phyloP scores from a whole-genome alignment of 2,888 invertebrate genomes.

The Cerastoderma edule region DNA sequence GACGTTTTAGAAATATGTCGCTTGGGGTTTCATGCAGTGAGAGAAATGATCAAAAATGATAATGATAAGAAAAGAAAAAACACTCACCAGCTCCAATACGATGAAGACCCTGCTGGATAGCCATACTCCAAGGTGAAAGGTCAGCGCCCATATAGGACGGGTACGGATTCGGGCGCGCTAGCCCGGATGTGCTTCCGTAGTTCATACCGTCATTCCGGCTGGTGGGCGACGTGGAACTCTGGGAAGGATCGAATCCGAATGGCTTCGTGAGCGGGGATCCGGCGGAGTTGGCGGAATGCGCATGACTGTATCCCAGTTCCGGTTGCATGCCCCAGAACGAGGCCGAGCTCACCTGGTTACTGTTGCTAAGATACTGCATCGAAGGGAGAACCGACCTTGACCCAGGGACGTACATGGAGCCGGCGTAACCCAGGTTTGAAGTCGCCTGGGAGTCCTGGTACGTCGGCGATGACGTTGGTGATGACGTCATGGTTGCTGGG shows the following conservation, averaged over 20 bases:
- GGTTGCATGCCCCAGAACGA: constrained; percentile 62
- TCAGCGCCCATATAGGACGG: constrained; percentile 60
- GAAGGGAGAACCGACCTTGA: constrained; percentile 58
- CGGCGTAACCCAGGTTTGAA: constrained; percentile 49
- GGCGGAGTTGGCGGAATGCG: constrained; percentile 34
- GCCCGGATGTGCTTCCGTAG: constrained; percentile 35
- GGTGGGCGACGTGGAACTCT: constrained; percentile 47
- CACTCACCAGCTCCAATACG: constrained; percentile 60
- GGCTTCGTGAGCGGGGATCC: constrained; percentile 49
- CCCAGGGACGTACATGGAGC: constrained; percentile 61
- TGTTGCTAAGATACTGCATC: constrained; percentile 60
- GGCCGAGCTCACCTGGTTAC: constrained; percentile 52
- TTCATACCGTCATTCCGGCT: constrained; percentile 44
- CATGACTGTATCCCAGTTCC: constrained; percentile 54
- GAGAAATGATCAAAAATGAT: too few relatives aligned
- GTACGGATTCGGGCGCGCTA: constrained; percentile 58
- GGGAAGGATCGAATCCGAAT: constrained; percentile 51
- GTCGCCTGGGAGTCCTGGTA: constrained; percentile 51
- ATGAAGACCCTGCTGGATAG: constrained; percentile 60
- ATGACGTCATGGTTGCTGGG: constrained; percentile 47
- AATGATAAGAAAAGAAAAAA: too few relatives aligned
- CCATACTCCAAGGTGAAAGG: constrained; percentile 62
- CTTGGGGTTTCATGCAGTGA: too few relatives aligned
- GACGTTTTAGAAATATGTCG: too few relatives aligned
- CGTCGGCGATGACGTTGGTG: constrained; percentile 46